Base-by-base conservation (phyloP, 2,888 invertebrate genomes). In the Drosophila limbata region DNA sequence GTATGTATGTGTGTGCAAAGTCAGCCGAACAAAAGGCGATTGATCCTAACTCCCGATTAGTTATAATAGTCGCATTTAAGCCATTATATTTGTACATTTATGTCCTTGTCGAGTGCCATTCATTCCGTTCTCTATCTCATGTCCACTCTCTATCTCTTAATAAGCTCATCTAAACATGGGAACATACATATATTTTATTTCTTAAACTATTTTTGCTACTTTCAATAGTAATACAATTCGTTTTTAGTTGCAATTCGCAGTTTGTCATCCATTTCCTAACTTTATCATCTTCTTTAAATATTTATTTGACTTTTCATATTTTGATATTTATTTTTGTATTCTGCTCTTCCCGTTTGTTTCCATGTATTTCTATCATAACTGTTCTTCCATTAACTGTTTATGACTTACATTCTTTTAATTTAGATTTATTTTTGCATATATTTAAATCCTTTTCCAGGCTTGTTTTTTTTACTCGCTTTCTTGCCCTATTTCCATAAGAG, bases 51-150 rank as follows among this genome's bases (percentile, higher is more conserved):
- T 65, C 61, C 33, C 69, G 83, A 83, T 83, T 83, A 81, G 79
- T 66, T 73, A 65, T 77, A 79, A 83, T 85, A 85, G 83, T 82
- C 73, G 83, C 81, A 81, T 80, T 82, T 79, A 82, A 76, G 80
- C 73, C 81, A 81, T 83, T 83, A 78, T 76, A 86, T 77, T 47
- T 44, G 40, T 39, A 28, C 28, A 35, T 44, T 33, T 39, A 37
- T 55, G 52, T 44, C 21, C 45, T 17, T 45, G 42, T 76, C 63
- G 70, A 73, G 74, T 73, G 56, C 39, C 75, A 68, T 63, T 8
- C 28, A 28, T 25, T 68, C 55, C 55, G 52, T 47, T 64, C 44
- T 25, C 11, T 2, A 1, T 9, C 28, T 9, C 53, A 57, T 57
- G 42, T 62, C 15, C 21, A 25, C 28, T 37, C 10, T 39, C 40